These are phyloP conservation scores for Actinemys pallida DNA, from an alignment of 2,113 vertebrate species.

Conservation along the genomic window DNA sequence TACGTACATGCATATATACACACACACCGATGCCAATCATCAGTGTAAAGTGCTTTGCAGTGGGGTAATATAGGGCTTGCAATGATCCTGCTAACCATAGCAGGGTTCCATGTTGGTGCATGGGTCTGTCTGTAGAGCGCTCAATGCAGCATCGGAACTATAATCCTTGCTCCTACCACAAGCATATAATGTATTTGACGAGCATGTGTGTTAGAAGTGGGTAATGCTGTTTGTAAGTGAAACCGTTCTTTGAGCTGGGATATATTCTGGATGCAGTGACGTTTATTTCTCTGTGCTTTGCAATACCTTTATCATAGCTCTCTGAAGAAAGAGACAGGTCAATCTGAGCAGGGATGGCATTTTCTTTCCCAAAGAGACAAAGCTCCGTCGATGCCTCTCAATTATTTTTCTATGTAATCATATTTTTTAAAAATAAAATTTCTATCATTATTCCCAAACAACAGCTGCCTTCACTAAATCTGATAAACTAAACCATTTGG, in stretches of 20 bases:
- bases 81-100: background rate
- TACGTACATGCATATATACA: background rate
- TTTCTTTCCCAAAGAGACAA: background rate
- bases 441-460: background rate
- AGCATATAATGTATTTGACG: fast-evolving
- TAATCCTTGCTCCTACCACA: background rate
- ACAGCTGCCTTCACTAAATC: background rate
- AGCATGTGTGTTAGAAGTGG: fast-evolving
- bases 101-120: background rate
- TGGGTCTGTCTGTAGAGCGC: background rate
- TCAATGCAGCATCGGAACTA: fast-evolving
- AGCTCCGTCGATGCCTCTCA: background rate
- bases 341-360: too few relatives aligned
- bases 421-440: background rate
- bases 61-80: background rate
- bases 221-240: fast-evolving
- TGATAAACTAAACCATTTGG: background rate
- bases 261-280: fast-evolving
- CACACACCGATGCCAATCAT: background rate
- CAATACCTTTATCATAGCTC: slow-evolving; percentile 11
- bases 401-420: slow-evolving; percentile 5
- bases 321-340: background rate
- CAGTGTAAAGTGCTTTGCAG: background rate
- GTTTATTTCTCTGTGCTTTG: background rate
- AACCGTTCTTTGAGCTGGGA: background rate